Evolutionary conservation across 35 echinoderm and acorn worm genomes (phyloP), one percentile per base, ranked within the genome.

Genomic region (Lytechinus variegatus): DNA sequence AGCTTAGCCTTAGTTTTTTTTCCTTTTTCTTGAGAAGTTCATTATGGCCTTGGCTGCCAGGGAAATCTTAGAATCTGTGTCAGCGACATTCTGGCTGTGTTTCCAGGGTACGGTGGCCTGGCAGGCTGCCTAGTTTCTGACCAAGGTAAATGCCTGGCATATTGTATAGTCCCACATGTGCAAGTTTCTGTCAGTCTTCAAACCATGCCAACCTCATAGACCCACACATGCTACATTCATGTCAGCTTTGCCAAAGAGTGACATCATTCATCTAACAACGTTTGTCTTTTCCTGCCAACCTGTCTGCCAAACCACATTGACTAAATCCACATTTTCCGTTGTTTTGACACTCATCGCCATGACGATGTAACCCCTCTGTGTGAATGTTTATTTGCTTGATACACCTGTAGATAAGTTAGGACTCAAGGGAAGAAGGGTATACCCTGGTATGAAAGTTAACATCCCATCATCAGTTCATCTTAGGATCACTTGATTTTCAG

Each of bases 211-310:
- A 79, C 19, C 66, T 24, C 66, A 24, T 79, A 79, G 61, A n/a
- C 66, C 14, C 66, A 79, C 66, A 79, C 4, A 79, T 79, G 66
- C 66, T 79, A 21, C 66, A 79, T 79, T 79, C 66, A 24, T 79
- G 66, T 79, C 66, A 79, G 16, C 66, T 24, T 79, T 24, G 66
- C 66, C 66, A 79, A 79, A 79, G n/a, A 79, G 66, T 79, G 66
- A 79, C 66, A 79, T 79, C 66, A 79, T 79, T 79, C 66, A 79
- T 79, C 66, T 14, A 6, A 24, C 66, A 79, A 79, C 66, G 66
- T 79, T 79, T 79, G 66, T 79, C 66, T 79, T 79, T 79, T 79
- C 66, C 66, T 79, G 66, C 66, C 66, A 79, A 79, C 66, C 66
- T 79, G 66, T 79, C 66, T 79, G 66, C 66, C 66, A 79, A 79